These are phyloP conservation scores for Forbesichthys agassizii DNA, from an alignment of 2,113 vertebrate species.

Conservation along the genomic window DNA sequence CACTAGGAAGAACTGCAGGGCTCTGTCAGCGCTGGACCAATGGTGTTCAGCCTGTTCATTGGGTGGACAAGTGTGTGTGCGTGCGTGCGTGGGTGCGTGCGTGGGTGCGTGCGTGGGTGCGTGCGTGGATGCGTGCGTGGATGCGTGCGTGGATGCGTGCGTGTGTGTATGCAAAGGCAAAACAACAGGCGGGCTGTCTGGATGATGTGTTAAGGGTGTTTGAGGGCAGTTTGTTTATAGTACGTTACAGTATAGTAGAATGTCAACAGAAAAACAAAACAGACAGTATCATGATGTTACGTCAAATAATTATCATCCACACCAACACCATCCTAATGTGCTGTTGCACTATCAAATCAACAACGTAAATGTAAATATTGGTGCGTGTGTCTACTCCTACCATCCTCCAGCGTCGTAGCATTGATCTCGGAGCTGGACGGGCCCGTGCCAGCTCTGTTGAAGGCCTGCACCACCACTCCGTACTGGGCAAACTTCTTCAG, in stretches of 20 bases:
- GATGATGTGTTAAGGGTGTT: neutral
- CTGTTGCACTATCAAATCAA: too few relatives aligned
- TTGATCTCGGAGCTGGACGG: conserved; percentile 98
- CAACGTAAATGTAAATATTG: too few relatives aligned
- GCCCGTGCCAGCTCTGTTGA: conserved; percentile 93
- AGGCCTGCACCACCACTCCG: conserved; percentile 96
- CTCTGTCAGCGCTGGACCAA: conserved; percentile 67
- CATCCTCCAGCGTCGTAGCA: conserved; percentile 91
- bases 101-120: conserved; percentile 1
- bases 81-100: conserved; percentile 14
- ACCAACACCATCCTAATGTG: too few relatives aligned
- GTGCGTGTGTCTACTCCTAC: conserved; percentile 56
- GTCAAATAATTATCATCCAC: neutral
- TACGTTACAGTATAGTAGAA: neutral
- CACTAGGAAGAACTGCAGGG: conserved; percentile 60
- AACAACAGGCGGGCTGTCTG: neutral
- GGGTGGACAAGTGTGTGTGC: conserved; percentile 42
- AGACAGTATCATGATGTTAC: neutral
- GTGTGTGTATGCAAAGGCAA: conserved; percentile 4
- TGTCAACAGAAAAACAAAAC: conserved; percentile 70
- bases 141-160: neutral
- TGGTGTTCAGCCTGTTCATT: conserved; percentile 60
- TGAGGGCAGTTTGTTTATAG: neutral
- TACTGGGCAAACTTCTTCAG: conserved; percentile 98
- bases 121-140: conserved; percentile 1